Base-by-base conservation (phyloP, 2,113 vertebrate species). In the Arenaria interpres region DNA sequence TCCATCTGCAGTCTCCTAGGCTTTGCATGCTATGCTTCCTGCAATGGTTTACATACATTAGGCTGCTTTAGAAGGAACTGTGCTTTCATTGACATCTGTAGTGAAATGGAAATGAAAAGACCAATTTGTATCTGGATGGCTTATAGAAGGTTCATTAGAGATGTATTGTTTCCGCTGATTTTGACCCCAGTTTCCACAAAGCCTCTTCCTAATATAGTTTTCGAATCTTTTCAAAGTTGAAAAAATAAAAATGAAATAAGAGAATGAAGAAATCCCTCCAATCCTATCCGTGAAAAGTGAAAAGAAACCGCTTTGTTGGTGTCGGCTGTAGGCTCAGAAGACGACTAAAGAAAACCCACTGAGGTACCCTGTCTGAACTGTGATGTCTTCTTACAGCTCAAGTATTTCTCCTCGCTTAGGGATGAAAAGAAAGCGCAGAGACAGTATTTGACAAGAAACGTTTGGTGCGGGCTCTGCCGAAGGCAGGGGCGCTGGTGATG, bases 1-100 rank as follows among this genome's bases (percentile, higher is more conserved):
- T 96, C 96, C 96, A 97, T 96, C 94, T 97, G 95, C 97, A 97
- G 97, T 93, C 95, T 97, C 91, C 85, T 35, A 87, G 56, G 89
- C 90, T 94, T 56, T 30, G 69, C 77, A 5, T 28, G 66, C 89
- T 79, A 59, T 5, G 89, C 87, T 96, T 85, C 89, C 89, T 11
- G 81, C 28, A 5, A 94, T 88, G 95, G 81, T 97, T 97, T 97
- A 93, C 94, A 97, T 91, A 95, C 93, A 96, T 94, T 85, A 93
- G 59, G 94, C 85, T 73, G 91, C 93, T 82, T 96, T 28, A 91
- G 77, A 76, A 95, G 78, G 95, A 95, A 88, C 76, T 69, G 77
- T 78, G 93, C 93, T 93, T 96, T 83, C 96, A 74, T 43, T 83
- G 93, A 96, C 96, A 96, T 95, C 95, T 97, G 95, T 87, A 97